Evolutionary conservation across 2,113 vertebrate species (phyloP).

Genomic region (Aphyosemion australe): DNA sequence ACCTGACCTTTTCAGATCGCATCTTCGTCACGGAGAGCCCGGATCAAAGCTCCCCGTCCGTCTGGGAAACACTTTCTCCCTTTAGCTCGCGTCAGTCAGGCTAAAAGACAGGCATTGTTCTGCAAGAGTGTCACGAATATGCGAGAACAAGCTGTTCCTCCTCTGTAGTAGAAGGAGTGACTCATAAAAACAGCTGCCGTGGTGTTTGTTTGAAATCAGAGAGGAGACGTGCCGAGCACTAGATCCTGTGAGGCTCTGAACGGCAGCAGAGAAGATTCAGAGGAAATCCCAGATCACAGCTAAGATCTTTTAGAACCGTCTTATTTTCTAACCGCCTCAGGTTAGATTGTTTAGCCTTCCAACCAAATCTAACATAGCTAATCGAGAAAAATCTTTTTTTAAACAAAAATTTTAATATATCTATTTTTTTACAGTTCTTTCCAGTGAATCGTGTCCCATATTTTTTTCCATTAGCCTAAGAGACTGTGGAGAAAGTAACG

Average conservation of each 20-base stretch:
- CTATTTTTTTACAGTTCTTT: not conserved
- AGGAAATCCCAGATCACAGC: not conserved
- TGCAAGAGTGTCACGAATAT: constrained; percentile 11
- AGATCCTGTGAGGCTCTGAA: constrained; percentile 8
- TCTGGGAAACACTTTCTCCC: constrained; percentile 11
- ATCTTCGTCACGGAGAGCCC: constrained; percentile 26
- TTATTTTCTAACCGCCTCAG: not conserved
- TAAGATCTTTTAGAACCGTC: not conserved
- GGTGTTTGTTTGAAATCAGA: constrained; percentile 30
- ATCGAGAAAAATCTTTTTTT: not conserved
- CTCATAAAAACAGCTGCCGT: constrained; percentile 60
- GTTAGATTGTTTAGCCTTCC: not conserved
- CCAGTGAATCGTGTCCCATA: constrained; percentile 1
- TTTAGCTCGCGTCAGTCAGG: not conserved
- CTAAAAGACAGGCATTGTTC: constrained; percentile 11
- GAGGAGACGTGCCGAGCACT: constrained; percentile 10
- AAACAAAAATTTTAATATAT: not conserved
- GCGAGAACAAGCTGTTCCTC: constrained; percentile 38
- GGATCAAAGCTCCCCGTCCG: constrained; percentile 1
- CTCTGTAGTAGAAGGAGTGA: constrained; percentile 40
- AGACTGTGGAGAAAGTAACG: not conserved
- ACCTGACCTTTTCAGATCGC: constrained; percentile 43
- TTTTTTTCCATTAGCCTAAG: not conserved
- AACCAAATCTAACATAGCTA: not conserved
- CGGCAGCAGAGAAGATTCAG: not conserved